Base-by-base conservation (phyloP, 2,797 vertebrate species). In the Cetoscarus ocellatus region DNA sequence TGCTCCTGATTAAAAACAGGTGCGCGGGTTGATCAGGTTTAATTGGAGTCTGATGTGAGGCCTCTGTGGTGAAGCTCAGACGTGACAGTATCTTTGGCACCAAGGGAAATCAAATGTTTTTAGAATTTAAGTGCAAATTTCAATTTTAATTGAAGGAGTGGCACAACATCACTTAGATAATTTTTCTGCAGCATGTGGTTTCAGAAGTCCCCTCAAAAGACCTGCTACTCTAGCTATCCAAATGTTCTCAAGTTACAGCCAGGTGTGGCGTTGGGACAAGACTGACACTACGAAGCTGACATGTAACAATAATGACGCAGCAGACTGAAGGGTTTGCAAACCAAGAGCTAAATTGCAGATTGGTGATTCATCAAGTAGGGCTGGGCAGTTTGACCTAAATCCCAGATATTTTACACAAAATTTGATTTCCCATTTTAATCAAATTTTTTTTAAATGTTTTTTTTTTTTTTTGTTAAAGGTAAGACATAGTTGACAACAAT, bases 21-120 rank as follows among this genome's bases (percentile, higher is more conserved):
- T 91, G 91, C 67, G 77, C 56, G 27, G 59, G 34, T 27, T 66
- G 54, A 84, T 86, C 40, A 74, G 19, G 10, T 48, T 50, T 80
- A 52, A 88, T 75, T 81, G 18, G 66, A 13, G 34, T 19, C 59
- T 54, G 47, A 4, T 64, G 62, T 3, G 49, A 13, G 13, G 13
- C 5, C 15, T 60, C 52, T 56, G 19, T 9, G 47, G 50, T 8
- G 7, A 70, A 38, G 5, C 36, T 38, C 9, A 39, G 7, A 10
- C 38, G 9, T 39, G 3, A 39, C 9, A 39, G 38, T 10, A 7
- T 10, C 38, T 39, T 10, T 7, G 38, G 7, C 7, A 39, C 9
- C 38, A 7, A 39, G 38, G 27, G 9, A 39, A 39, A 39, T 39
- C 9, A 39, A 39, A 7, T 39, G 38, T 10, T 38, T 43, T 27